These are phyloP conservation scores for Microctenopoma stevenorrisi DNA, from an alignment of 2,797 vertebrate genomes.

Conservation along the genomic window DNA sequence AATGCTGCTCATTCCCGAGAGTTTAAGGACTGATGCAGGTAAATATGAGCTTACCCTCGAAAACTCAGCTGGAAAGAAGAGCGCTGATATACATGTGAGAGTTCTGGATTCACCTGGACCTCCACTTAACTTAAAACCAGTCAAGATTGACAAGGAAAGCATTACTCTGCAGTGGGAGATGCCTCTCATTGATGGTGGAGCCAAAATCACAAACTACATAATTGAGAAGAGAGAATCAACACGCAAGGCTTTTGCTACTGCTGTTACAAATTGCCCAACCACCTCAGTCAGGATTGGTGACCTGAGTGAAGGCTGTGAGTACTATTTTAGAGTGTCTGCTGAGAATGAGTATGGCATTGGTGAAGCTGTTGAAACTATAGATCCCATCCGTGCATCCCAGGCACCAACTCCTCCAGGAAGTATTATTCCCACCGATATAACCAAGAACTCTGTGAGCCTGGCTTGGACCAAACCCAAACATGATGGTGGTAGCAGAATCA, in stretches of 20 bases:
- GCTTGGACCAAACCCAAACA: slow-evolving; percentile 97
- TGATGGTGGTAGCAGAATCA: slow-evolving; percentile 96
- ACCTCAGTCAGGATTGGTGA: slow-evolving; percentile 90
- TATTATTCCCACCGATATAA: slow-evolving; percentile 93
- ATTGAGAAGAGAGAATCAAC: slow-evolving; percentile 98
- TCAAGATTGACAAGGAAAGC: slow-evolving; percentile 93
- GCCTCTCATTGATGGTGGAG: slow-evolving; percentile 96
- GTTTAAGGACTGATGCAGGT: slow-evolving; percentile 92
- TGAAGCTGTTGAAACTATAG: slow-evolving; percentile 92
- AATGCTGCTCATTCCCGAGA: slow-evolving; percentile 95
- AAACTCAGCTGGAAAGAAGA: slow-evolving; percentile 95
- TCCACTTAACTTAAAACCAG: slow-evolving; percentile 93
- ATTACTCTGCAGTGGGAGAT: slow-evolving; percentile 96
- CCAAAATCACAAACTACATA: slow-evolving; percentile 96
- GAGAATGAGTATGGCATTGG: slow-evolving; percentile 99
- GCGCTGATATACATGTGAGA: slow-evolving; percentile 92
- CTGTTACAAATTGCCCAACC: slow-evolving; percentile 89
- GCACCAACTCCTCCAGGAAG: slow-evolving; percentile 93
- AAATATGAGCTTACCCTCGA: slow-evolving; percentile 95
- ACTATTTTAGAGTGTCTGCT: slow-evolving; percentile 97
- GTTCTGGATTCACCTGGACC: slow-evolving; percentile 97
- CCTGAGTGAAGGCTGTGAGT: slow-evolving; percentile 94
- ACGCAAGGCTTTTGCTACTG: slow-evolving; percentile 95
- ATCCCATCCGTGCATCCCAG: slow-evolving; percentile 95
- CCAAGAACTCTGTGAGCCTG: slow-evolving; percentile 91